A percentile compares a stretch with the other conserved stretches of the same genome.
phyloP scores from a whole-genome alignment of 1,140 invertebrate species.

The Gonatopus flavifemur region DNA sequence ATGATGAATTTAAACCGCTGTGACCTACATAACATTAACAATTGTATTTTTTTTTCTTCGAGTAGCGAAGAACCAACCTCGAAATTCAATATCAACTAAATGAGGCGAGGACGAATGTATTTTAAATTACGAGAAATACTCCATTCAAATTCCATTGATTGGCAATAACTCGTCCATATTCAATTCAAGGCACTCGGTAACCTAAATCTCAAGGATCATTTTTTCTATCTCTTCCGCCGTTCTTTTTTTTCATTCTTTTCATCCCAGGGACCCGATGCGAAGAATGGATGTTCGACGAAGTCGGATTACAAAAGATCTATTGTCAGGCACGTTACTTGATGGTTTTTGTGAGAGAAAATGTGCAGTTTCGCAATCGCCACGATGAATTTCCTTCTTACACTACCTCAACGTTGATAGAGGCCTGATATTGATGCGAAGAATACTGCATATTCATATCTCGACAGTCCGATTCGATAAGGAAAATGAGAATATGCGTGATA shows the following conservation, averaged over 20 bases:
- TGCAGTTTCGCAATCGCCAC: not conserved
- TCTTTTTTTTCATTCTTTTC: too few species aligned
- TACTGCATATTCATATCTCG: slow-evolving; percentile 36
- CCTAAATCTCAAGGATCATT: slow-evolving; percentile 26
- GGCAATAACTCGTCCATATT: too few species aligned
- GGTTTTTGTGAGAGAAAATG: not conserved
- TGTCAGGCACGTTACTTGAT: slow-evolving; percentile 14
- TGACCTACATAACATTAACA: too few species aligned
- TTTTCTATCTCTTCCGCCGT: slow-evolving; percentile 28
- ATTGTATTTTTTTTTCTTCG: too few species aligned
- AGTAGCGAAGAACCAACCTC: not conserved
- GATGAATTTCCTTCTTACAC: too few species aligned
- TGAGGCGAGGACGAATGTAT: slow-evolving; percentile 8
- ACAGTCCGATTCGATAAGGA: slow-evolving; percentile 22
- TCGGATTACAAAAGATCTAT: slow-evolving; percentile 26
- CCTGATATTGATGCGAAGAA: slow-evolving; percentile 6
- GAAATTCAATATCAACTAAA: not conserved
- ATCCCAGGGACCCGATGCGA: slow-evolving; percentile 6
- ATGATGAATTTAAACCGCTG: too few species aligned
- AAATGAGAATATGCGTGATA: too few species aligned
- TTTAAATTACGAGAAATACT: too few species aligned
- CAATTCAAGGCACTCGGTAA: too few species aligned
- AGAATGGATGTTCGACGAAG: slow-evolving; percentile 25
- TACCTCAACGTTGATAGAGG: too few species aligned
- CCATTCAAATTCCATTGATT: too few species aligned